Conservation (phyloP, 2,888 invertebrate genomes). For the Acanthosepion lycidas region DNA sequence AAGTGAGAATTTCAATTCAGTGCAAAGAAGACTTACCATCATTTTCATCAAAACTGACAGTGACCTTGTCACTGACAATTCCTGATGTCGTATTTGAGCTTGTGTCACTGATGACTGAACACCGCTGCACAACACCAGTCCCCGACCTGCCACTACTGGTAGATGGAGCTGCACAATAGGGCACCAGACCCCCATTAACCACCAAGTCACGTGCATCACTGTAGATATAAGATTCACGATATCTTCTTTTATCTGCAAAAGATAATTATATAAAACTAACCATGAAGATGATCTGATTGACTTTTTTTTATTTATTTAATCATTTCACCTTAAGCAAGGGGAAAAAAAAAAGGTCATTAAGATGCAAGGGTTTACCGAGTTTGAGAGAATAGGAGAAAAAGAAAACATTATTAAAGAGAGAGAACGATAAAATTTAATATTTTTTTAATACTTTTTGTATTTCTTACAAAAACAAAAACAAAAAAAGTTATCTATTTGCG, state of each 20-base stretch:
- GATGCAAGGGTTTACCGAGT: too few species aligned
- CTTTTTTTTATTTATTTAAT: too few species aligned
- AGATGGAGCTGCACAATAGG: conserved; percentile 59
- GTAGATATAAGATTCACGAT: conserved; percentile 84
- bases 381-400: too few species aligned
- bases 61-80: conserved; percentile 94
- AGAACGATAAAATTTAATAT: too few species aligned
- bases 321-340: too few species aligned
- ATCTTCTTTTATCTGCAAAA: conserved; percentile 79
- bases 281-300: too few species aligned
- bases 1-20: too few species aligned
- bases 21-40: conserved; percentile 71
- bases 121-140: conserved; percentile 78
- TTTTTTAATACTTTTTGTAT: too few species aligned
- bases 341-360: too few species aligned
- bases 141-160: conserved; percentile 60
- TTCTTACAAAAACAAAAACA: too few species aligned
- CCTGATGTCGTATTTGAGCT: conserved; percentile 98
- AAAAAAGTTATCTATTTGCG: too few species aligned
- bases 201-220: conserved; percentile 73
- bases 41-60: conserved; percentile 90
- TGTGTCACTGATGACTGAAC: conserved; percentile 92
- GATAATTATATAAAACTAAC: background rate
- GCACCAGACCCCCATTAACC: conserved; percentile 63
- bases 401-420: too few species aligned